A percentile compares a stretch with the other conserved stretches of the same genome.
Conservation (phyloP, 1,140 invertebrate species). For the Psix sp. region DNA sequence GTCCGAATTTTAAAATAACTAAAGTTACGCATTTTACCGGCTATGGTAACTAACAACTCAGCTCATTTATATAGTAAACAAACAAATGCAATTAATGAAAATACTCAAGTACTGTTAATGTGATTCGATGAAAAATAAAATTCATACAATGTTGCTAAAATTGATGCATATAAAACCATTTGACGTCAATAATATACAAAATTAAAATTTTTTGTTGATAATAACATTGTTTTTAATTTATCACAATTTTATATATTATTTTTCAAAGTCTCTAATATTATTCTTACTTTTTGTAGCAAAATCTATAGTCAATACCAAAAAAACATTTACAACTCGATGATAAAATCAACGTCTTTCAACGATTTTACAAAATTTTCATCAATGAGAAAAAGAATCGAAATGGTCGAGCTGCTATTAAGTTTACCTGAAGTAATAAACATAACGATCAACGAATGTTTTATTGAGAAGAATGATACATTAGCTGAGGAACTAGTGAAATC, state of each 20-base stretch:
- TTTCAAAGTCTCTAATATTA: not conserved
- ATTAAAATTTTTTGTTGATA: too few relatives aligned
- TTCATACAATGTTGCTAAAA: too few relatives aligned
- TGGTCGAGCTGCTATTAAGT: constrained; percentile 65
- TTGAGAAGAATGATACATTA: constrained; percentile 62
- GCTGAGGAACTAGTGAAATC: constrained; percentile 54
- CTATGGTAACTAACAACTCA: not conserved
- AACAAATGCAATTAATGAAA: too few relatives aligned
- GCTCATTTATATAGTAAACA: too few relatives aligned
- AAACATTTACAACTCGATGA: constrained; percentile 40
- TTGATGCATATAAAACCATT: too few relatives aligned
- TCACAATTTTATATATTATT: too few relatives aligned
- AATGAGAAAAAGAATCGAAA: constrained; percentile 61
- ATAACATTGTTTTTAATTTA: not conserved
- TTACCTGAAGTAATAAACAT: constrained; percentile 52
- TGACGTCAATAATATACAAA: too few relatives aligned
- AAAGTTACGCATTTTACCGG: not conserved
- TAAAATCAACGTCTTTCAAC: constrained; percentile 29
- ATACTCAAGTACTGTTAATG: too few relatives aligned
- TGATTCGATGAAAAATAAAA: too few relatives aligned
- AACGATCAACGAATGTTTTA: constrained; percentile 54
- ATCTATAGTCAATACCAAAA: constrained; percentile 33
- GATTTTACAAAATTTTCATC: constrained; percentile 60
- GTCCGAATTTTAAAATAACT: constrained; percentile 33
- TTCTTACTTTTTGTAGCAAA: constrained; percentile 25